phyloP scores from a whole-genome alignment of 2,888 invertebrate genomes.

The Drosophila fulvimacula region DNA sequence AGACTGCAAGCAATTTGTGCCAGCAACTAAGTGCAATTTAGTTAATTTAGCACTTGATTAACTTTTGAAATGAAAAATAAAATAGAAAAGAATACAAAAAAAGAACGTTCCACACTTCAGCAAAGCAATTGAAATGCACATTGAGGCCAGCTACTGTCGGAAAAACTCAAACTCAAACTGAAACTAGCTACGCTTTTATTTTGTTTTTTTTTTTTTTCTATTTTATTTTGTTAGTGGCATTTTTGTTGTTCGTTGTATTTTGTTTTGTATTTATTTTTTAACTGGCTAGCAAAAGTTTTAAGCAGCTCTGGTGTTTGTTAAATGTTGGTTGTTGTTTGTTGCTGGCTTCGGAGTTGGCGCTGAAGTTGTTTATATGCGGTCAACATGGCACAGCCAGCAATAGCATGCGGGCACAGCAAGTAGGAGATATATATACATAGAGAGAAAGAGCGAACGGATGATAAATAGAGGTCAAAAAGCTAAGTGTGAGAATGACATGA shows the following conservation, averaged over 20 bases:
- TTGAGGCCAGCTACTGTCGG: slow-evolving; percentile 68
- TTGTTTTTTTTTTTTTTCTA: slow-evolving; percentile 24
- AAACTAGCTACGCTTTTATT: slow-evolving; percentile 45
- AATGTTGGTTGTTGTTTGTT: slow-evolving; percentile 62
- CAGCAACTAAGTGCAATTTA: slow-evolving; percentile 69
- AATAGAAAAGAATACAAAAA: slow-evolving; percentile 22
- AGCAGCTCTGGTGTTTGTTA: slow-evolving; percentile 67
- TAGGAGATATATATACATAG: not conserved
- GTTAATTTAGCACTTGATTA: slow-evolving; percentile 77
- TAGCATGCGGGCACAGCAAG: not conserved
- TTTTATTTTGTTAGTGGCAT: slow-evolving; percentile 27
- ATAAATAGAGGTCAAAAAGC: not conserved
- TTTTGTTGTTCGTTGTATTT: slow-evolving; percentile 10
- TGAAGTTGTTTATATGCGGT: slow-evolving; percentile 70
- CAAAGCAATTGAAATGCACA: slow-evolving; percentile 73
- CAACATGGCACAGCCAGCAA: slow-evolving; percentile 38
- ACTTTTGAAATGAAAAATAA: slow-evolving; percentile 54
- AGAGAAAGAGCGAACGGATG: not conserved
- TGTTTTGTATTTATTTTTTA: slow-evolving; percentile 34
- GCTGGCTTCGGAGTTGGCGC: slow-evolving; percentile 45
- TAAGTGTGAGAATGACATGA: slow-evolving; percentile 1
- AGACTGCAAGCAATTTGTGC: slow-evolving; percentile 53
- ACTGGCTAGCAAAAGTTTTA: slow-evolving; percentile 61
- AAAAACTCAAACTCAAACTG: slow-evolving; percentile 63
- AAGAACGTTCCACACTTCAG: slow-evolving; percentile 30